phyloP scores from a whole-genome alignment of 2,888 invertebrate species.

The Pyrgus malvae region DNA sequence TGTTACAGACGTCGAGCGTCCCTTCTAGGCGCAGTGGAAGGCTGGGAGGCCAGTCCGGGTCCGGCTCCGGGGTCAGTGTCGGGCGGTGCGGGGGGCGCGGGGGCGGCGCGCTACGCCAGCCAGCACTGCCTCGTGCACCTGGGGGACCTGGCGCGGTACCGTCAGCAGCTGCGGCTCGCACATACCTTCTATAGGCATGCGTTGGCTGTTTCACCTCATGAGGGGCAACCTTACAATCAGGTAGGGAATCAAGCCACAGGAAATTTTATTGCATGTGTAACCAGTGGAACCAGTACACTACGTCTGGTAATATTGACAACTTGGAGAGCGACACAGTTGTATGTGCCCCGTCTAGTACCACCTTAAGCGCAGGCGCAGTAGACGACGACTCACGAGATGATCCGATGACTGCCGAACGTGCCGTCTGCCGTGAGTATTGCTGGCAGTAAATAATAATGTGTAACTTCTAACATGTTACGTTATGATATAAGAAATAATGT shows the following conservation, averaged over 20 bases:
- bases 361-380: too few relatives aligned
- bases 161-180: slow-evolving; percentile 90
- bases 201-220: slow-evolving; percentile 86
- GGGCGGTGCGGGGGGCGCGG: slow-evolving; percentile 37
- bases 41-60: slow-evolving; percentile 59
- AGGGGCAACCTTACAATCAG: slow-evolving; percentile 92
- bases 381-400: too few relatives aligned
- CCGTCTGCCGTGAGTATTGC: too few relatives aligned
- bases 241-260: slow-evolving; percentile 17
- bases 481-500: too few relatives aligned
- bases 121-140: slow-evolving; percentile 95
- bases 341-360: too few relatives aligned
- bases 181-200: slow-evolving; percentile 93
- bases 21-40: slow-evolving; percentile 66
- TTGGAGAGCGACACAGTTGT: too few relatives aligned
- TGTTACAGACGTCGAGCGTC: slow-evolving; percentile 64
- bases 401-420: too few relatives aligned
- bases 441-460: too few relatives aligned
- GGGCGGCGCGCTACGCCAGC: slow-evolving; percentile 91
- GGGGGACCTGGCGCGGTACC: slow-evolving; percentile 92
- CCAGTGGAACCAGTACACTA: neutral
- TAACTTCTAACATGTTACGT: too few relatives aligned
- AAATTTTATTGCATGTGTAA: too few relatives aligned
- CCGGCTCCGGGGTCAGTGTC: too few relatives aligned
- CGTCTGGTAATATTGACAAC: too few relatives aligned